Evolutionary conservation across 2,888 invertebrate genomes (phyloP).

Genomic region (Oxyteleia sp.): DNA sequence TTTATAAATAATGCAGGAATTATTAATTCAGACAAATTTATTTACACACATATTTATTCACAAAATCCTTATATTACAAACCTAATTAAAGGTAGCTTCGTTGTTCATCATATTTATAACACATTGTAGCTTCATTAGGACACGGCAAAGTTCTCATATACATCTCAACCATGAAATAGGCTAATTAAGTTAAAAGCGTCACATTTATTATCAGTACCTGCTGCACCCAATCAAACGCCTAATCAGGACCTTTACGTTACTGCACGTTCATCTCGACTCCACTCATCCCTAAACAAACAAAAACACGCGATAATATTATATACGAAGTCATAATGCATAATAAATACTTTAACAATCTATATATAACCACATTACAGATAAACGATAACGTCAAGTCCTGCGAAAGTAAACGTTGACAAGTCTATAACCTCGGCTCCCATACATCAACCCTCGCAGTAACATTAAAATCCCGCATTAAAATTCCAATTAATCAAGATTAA

Average conservation of each 20-base stretch:
- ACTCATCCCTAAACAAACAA: neutral
- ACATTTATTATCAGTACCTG: neutral
- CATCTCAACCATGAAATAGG: neutral
- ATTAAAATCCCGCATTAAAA: conserved; percentile 31
- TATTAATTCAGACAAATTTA: too few relatives aligned
- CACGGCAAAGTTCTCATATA: neutral
- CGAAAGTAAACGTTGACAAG: conserved; percentile 21
- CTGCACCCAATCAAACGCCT: neutral
- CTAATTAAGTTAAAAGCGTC: conserved; percentile 1
- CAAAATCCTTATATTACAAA: too few relatives aligned
- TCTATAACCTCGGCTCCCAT: conserved; percentile 11
- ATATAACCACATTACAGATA: conserved; percentile 1
- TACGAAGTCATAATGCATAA: too few relatives aligned
- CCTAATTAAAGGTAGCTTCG: too few relatives aligned
- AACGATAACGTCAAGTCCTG: neutral
- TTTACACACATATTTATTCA: too few relatives aligned
- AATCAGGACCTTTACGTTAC: neutral
- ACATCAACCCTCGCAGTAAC: neutral
- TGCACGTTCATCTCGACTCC: neutral
- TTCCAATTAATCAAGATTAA: conserved; percentile 4
- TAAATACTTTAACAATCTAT: neutral
- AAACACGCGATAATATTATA: too few relatives aligned
- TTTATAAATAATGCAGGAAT: too few relatives aligned
- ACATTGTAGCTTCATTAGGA: neutral
- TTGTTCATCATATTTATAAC: neutral